phyloP scores from a whole-genome alignment of 2,888 invertebrate species.

The Mantis religiosa region DNA sequence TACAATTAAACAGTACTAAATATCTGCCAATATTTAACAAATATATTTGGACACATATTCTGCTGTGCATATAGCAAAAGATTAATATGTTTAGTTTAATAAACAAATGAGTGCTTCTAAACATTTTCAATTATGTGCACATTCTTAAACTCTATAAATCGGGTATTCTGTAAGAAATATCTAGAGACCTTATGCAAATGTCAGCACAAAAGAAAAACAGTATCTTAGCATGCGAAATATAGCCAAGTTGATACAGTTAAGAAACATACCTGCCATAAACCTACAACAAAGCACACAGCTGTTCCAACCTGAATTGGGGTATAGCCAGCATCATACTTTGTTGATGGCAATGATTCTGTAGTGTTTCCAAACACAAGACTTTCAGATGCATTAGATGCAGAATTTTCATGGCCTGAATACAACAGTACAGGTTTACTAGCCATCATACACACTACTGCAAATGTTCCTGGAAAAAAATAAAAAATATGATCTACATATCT shows the following conservation, averaged over 20 bases:
- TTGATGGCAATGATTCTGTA: not conserved
- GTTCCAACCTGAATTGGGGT: constrained; percentile 68
- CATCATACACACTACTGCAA: constrained; percentile 88
- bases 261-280: constrained; percentile 62
- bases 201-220: no score
- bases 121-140: no score
- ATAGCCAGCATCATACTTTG: constrained; percentile 35
- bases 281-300: constrained; percentile 71
- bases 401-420: not conserved
- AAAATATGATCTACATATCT: not conserved
- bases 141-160: no score
- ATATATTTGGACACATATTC: no score
- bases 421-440: constrained; percentile 69
- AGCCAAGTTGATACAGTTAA: not conserved
- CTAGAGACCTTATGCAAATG: no score
- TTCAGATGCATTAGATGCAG: not conserved
- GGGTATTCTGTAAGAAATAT: no score
- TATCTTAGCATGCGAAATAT: not conserved
- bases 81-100: no score
- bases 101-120: no score
- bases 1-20: no score
- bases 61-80: no score
- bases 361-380: not conserved
- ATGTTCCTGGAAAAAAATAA: constrained; percentile 54
- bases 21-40: no score